Evolutionary conservation across 1,140 invertebrate genomes (phyloP), one percentile per base, ranked within the genome.

Genomic region (Penaeus indicus): DNA sequence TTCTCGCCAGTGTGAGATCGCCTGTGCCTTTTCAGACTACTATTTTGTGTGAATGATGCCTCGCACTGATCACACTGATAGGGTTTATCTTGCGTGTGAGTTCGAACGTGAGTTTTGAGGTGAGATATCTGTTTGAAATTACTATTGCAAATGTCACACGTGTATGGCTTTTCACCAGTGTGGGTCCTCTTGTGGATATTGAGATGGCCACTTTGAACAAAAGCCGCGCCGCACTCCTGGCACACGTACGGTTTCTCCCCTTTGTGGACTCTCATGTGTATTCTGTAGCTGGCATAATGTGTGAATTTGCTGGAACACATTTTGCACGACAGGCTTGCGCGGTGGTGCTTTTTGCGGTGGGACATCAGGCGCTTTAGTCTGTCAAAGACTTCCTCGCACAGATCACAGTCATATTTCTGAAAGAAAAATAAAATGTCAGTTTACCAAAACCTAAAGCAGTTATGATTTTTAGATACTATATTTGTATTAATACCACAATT

Each of bases 81-180:
- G n/a, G 94, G 95, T 86, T 94, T 93, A 90, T 95, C 94, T 21
- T 94, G 92, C 1, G 93, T 93, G 85, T 93, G 93, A 18, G 91
- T 92, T n/a, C 91, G 79, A 25, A 92, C 91, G 81, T 93, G 92
- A 18, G 91, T 91, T 77, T 92, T 92, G 25, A 92, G 88, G 78
- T 92, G 91, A 32, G 90, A 91, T 92, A 97, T 97, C 92, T 97
- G 97, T 88, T 97, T 97, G 89, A 98, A 96, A 27, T 95, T 95
- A 92, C 98, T 98, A 89, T 97, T 96, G 92, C 98, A 99, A 86
- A 98, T 95, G 0, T 95, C 94, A 93, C 98, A 99, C 60, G 96
- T 94, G 91, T 98, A 97, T 7, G 96, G 96, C 90, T 97, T 96
- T 47, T 97, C 94, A 42, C 97, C 97, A 64, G 95, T 95, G 91